These are phyloP conservation scores for Formica aserva DNA, from an alignment of 2,888 invertebrate species.

Conservation along the genomic window DNA sequence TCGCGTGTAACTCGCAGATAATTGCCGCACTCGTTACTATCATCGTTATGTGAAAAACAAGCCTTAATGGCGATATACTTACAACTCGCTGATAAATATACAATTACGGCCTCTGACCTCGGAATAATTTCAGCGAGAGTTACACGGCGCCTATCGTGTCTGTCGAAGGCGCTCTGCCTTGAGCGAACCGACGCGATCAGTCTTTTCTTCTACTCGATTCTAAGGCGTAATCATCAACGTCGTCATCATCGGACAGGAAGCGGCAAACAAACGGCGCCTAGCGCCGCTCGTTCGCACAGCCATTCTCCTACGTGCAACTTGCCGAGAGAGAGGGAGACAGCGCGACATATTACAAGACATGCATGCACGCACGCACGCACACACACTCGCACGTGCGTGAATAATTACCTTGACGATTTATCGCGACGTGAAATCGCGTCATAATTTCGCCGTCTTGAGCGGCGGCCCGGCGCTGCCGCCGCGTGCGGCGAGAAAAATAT, in stretches of 20 bases:
- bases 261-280: slow-evolving; percentile 57
- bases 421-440: slow-evolving; percentile 76
- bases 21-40: slow-evolving; percentile 47
- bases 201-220: background rate
- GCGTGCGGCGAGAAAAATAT: slow-evolving; percentile 70
- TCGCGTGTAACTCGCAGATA: slow-evolving; percentile 49
- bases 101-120: slow-evolving; percentile 48
- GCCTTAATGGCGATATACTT: slow-evolving; percentile 43
- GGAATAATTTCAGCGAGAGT: slow-evolving; percentile 41
- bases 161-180: background rate
- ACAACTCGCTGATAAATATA: slow-evolving; percentile 40
- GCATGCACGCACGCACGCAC: slow-evolving; percentile 34
- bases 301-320: slow-evolving; percentile 34
- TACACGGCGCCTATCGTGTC: slow-evolving; percentile 36
- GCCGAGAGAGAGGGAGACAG: background rate
- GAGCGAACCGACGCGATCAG: slow-evolving; percentile 4
- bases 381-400: slow-evolving; percentile 57
- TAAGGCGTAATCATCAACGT: slow-evolving; percentile 39
- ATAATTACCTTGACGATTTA: slow-evolving; percentile 73
- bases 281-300: slow-evolving; percentile 26
- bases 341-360: slow-evolving; percentile 22
- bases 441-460: slow-evolving; percentile 68
- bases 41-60: slow-evolving; percentile 35
- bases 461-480: slow-evolving; percentile 55
- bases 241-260: slow-evolving; percentile 28